Base-by-base conservation (phyloP, 2,797 vertebrate genomes). In the Microhierax caerulescens region DNA sequence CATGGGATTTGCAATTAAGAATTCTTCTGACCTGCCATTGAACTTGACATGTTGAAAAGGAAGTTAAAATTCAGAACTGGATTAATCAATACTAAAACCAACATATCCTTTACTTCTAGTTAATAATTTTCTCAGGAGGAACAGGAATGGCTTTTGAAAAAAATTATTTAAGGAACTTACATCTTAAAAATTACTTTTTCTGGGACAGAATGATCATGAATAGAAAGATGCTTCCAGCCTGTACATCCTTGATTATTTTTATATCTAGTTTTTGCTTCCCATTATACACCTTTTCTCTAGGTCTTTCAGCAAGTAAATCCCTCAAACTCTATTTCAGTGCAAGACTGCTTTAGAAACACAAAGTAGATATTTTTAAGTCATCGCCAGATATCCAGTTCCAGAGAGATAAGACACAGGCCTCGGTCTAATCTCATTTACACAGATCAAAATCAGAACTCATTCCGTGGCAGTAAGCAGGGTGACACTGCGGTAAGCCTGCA, bases 391-490 rank as follows among this genome's bases (percentile, higher is more conserved):
- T 56, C 64, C 87, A 72, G 41, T 83, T 94, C 53, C 50, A 68
- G 64, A 65, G 48, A 88, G 75, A 61, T 81, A 91, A 88, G 53
- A 43, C 3, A 1, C 15, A n/a, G 75, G 30, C 75, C 81, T 83
- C 2, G 0, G 28, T 50, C 64, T 93, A 83, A 95, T 90, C 79
- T 86, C 81, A 51, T 88, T 96, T 88, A 36, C 57, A 36, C 37
- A 65, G 75, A 78, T 93, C 81, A 75, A 85, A 95, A 96, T 95
- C 88, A 92, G 82, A 84, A 81, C 30, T 78, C 60, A n/a, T 90
- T 90, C 61, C 41, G 24, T 20, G 34, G 64, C 72, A 77, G 45
- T 41, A 56, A 73, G 70, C 48, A 56, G 48, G 0, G 32, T 53
- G 61, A 74, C 21, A 5, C 37, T 72, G 64, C 75, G 80, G 68